Conservation (phyloP, 2,797 vertebrate genomes). For the Oreochromis grahami region DNA sequence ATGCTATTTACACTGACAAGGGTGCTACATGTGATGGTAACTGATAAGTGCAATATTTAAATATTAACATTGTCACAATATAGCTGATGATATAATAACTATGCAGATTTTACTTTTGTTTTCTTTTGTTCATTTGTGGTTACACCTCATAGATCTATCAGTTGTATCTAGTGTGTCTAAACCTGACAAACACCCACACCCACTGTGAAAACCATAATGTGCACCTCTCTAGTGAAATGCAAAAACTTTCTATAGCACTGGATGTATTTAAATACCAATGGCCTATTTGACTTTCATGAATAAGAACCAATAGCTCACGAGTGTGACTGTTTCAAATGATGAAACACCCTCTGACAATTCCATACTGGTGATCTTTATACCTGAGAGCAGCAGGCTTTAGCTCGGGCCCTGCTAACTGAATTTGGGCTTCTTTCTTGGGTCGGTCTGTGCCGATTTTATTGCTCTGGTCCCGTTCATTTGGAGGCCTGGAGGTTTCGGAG, state of each 20-base stretch:
- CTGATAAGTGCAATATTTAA: background rate
- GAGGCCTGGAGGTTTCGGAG: slow-evolving; percentile 52
- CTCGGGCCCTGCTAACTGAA: slow-evolving; percentile 39
- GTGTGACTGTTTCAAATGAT: slow-evolving; percentile 2
- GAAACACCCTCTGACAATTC: background rate
- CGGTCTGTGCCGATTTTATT: slow-evolving; percentile 46
- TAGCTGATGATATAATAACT: background rate
- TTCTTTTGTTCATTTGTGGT: background rate
- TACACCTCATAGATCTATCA: background rate
- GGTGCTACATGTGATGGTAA: background rate
- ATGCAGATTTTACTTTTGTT: background rate
- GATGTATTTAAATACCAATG: slow-evolving; percentile 61
- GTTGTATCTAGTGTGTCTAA: background rate
- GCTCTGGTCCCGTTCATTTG: slow-evolving; percentile 39
- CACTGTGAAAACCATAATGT: background rate
- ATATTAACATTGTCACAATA: background rate
- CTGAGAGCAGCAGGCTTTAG: slow-evolving; percentile 25
- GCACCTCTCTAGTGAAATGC: background rate
- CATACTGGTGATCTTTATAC: background rate
- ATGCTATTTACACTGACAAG: background rate
- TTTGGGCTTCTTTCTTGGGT: slow-evolving; percentile 50
- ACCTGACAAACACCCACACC: background rate
- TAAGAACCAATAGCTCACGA: background rate
- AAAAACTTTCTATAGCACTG: background rate
- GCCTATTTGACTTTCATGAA: slow-evolving; percentile 66